phyloP scores from a whole-genome alignment of 2,113 vertebrate species.

The Melanostigma gelatinosum region DNA sequence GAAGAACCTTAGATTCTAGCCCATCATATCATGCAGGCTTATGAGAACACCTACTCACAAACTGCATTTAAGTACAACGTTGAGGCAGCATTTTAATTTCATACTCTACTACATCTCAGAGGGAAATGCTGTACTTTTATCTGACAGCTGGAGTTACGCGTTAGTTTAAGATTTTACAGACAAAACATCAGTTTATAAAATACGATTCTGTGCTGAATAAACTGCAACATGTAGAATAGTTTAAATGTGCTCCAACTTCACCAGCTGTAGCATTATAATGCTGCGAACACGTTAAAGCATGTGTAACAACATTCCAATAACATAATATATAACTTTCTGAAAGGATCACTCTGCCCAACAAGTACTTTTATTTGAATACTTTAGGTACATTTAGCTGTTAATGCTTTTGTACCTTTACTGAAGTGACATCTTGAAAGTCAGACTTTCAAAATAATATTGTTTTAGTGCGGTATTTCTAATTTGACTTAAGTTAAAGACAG shows the following conservation, averaged over 20 bases:
- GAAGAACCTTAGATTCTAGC: too few relatives aligned
- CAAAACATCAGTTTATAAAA: not conserved
- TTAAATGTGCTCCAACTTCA: not conserved
- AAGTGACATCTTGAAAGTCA: too few relatives aligned
- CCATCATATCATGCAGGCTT: not conserved
- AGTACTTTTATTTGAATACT: not conserved
- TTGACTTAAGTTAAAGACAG: too few relatives aligned
- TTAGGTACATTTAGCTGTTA: too few relatives aligned
- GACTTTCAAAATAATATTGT: too few relatives aligned
- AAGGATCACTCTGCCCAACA: not conserved
- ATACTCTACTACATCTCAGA: not conserved
- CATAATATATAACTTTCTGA: not conserved
- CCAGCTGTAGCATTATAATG: not conserved
- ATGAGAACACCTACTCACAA: not conserved
- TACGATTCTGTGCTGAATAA: not conserved
- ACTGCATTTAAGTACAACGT: not conserved
- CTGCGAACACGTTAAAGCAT: too few relatives aligned
- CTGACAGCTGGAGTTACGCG: not conserved
- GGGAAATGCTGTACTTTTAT: not conserved
- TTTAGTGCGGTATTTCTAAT: too few relatives aligned
- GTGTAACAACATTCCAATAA: not conserved
- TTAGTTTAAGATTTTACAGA: not conserved
- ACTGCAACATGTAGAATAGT: not conserved
- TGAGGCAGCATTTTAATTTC: not conserved
- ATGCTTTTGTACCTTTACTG: too few relatives aligned